These are phyloP conservation scores for Origma solitaria DNA, from an alignment of 2,113 vertebrate genomes.

Conservation along the genomic window DNA sequence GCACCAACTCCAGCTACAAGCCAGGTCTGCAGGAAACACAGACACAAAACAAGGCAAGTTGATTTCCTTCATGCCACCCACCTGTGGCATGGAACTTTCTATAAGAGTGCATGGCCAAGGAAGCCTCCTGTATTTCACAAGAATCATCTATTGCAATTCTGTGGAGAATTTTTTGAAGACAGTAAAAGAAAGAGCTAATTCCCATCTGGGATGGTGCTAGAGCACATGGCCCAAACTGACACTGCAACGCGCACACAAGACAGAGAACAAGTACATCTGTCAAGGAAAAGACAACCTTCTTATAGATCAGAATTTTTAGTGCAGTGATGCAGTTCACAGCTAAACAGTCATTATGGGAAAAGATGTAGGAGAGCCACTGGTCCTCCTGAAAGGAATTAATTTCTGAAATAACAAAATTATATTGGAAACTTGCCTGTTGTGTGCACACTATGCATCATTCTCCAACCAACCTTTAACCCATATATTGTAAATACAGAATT, in stretches of 20 bases:
- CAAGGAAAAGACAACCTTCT: not conserved
- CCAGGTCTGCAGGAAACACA: not conserved
- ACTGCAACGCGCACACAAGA: not conserved
- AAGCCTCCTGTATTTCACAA: not conserved
- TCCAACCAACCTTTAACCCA: not conserved
- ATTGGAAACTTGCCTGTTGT: not conserved
- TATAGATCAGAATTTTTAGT: not conserved
- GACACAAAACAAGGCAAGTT: not conserved
- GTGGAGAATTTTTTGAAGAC: not conserved
- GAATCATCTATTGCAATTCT: not conserved
- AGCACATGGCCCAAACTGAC: not conserved
- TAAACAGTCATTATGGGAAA: not conserved
- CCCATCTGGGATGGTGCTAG: not conserved
- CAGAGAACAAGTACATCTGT: not conserved
- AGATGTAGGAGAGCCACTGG: not conserved
- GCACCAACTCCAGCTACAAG: not conserved
- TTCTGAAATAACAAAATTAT: not conserved
- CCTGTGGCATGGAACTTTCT: not conserved
- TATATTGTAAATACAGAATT: not conserved
- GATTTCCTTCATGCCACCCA: not conserved
- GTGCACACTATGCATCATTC: not conserved
- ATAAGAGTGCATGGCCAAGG: not conserved
- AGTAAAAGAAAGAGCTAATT: not conserved
- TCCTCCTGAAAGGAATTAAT: not conserved
- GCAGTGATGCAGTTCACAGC: not conserved